Conservation (phyloP, 2,888 invertebrate species). For the Tenthredo livida region DNA sequence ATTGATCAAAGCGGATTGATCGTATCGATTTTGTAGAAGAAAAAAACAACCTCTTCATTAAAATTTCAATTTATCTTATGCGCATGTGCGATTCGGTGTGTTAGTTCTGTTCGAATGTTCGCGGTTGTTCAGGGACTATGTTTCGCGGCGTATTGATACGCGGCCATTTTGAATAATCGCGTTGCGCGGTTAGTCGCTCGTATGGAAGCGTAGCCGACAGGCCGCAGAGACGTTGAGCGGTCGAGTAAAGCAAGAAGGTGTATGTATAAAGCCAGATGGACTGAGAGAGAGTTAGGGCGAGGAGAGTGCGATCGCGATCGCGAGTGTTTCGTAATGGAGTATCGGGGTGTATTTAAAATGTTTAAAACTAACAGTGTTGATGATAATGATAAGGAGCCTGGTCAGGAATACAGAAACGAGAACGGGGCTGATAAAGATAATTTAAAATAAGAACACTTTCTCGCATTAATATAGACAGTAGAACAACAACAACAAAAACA, state of each 20-base stretch:
- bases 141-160: slow-evolving; percentile 24
- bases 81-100: background rate
- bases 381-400: slow-evolving; percentile 55
- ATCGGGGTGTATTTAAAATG: slow-evolving; percentile 11
- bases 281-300: background rate
- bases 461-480: background rate
- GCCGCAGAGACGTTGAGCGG: slow-evolving; percentile 52
- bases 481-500: background rate
- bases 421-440: slow-evolving; percentile 18
- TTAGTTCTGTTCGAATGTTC: background rate
- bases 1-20: background rate
- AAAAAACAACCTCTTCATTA: background rate
- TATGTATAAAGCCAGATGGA: slow-evolving; percentile 27
- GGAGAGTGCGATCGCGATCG: background rate
- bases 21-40: background rate
- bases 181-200: background rate
- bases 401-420: slow-evolving; percentile 18
- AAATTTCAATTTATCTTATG: background rate
- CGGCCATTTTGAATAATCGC: background rate
- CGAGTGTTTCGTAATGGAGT: slow-evolving; percentile 24
- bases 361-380: slow-evolving; percentile 43
- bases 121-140: slow-evolving; percentile 15
- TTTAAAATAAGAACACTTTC: background rate
- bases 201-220: slow-evolving; percentile 53
- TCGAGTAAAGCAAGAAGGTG: background rate